These are phyloP conservation scores for Tokudaia muenninki DNA, from an alignment of 2,797 vertebrate genomes.

Conservation along the genomic window DNA sequence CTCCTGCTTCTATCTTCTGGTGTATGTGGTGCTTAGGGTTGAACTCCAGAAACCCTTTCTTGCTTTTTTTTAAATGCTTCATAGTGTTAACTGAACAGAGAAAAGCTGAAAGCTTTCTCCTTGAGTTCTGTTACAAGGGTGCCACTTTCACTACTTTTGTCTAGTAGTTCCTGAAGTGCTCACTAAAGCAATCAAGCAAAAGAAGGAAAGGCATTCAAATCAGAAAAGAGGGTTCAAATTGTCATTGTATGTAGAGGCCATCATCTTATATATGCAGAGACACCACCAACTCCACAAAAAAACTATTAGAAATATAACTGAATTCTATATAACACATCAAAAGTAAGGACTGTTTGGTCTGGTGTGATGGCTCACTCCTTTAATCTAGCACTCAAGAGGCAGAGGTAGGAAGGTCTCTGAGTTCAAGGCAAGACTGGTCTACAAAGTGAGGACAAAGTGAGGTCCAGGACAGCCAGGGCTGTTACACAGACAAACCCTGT, in stretches of 20 bases:
- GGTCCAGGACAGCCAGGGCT: background rate
- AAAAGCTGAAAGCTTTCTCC: background rate
- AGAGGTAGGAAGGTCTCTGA: background rate
- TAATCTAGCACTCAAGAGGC: background rate
- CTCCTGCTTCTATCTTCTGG: background rate
- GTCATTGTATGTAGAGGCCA: background rate
- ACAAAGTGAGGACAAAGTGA: background rate
- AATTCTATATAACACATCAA: background rate
- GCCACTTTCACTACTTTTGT: background rate
- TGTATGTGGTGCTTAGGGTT: background rate
- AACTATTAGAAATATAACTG: background rate
- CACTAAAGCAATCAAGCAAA: background rate
- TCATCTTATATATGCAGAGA: background rate
- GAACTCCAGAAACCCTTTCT: background rate
- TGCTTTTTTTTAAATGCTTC: background rate
- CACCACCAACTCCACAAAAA: background rate
- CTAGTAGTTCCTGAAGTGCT: background rate
- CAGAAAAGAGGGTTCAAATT: background rate
- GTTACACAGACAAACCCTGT: background rate
- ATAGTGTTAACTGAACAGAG: background rate
- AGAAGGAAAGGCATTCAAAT: background rate
- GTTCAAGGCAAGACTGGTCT: background rate
- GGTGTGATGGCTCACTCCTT: background rate
- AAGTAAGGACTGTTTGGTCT: background rate
- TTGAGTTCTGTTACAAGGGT: background rate